phyloP scores from a whole-genome alignment of 2,113 vertebrate species.

The Podarcis raffonei region DNA sequence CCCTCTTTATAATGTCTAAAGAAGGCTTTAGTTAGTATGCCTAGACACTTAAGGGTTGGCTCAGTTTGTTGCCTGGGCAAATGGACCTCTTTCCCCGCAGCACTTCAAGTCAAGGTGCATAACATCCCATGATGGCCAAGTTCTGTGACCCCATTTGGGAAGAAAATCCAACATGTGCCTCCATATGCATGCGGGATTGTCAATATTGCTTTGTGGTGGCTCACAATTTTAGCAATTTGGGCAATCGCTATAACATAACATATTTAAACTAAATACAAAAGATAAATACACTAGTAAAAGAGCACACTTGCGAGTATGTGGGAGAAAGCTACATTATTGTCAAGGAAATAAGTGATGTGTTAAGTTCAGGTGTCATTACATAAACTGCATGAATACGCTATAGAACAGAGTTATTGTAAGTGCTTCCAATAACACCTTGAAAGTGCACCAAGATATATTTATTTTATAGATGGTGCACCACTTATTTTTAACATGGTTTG shows the following conservation, averaged over 20 bases:
- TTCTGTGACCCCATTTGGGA: not conserved
- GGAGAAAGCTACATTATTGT: slow-evolving; percentile 17
- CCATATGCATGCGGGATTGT: too few relatives aligned
- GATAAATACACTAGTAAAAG: slow-evolving; percentile 16
- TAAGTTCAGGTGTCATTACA: slow-evolving; percentile 42
- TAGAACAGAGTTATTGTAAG: slow-evolving; percentile 37
- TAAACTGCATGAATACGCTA: slow-evolving; percentile 31
- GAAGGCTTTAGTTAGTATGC: too few relatives aligned
- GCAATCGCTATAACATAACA: not conserved
- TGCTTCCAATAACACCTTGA: slow-evolving; percentile 26
- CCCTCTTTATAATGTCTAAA: too few relatives aligned
- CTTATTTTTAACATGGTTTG: slow-evolving; percentile 8
- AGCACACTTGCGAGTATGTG: not conserved
- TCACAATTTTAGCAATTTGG: not conserved
- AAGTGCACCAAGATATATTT: slow-evolving; percentile 5
- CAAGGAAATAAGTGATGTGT: slow-evolving; percentile 47
- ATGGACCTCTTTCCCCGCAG: not conserved
- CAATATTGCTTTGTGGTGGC: too few relatives aligned
- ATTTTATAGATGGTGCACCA: not conserved
- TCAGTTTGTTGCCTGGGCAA: not conserved
- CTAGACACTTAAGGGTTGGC: not conserved
- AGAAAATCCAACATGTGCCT: not conserved
- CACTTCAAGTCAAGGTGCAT: not conserved
- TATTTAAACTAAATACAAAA: not conserved
- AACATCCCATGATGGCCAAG: not conserved